Percentiles rank a stretch among this genome's conserved stretches.
These are phyloP conservation scores for Lytechinus variegatus DNA, from an alignment of 35 echinoderm and acorn worm genomes.

Conservation along the genomic window DNA sequence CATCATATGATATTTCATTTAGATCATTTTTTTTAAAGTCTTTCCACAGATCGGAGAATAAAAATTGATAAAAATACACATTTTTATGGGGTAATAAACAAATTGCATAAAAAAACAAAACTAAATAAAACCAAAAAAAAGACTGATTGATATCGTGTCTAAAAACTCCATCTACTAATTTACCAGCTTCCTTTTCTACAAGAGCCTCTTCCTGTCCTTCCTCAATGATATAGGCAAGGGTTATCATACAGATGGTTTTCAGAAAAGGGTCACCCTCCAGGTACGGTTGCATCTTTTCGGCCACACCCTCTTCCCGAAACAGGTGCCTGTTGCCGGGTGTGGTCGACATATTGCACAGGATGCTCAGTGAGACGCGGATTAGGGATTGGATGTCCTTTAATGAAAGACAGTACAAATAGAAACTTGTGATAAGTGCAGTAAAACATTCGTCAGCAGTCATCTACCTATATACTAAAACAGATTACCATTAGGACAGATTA, in stretches of 20 bases:
- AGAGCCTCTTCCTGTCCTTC: slow-evolving; percentile 61
- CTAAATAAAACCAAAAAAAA: too few species aligned
- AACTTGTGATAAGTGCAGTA: background rate
- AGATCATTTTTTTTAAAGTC: too few species aligned
- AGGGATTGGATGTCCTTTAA: slow-evolving; percentile 75
- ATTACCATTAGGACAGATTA: too few species aligned
- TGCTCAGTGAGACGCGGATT: slow-evolving; percentile 83
- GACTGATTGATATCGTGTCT: background rate
- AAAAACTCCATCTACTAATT: background rate
- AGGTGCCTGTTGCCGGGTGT: slow-evolving; percentile 61
- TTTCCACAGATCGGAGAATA: too few species aligned
- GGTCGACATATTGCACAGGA: slow-evolving; percentile 90
- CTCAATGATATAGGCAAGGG: slow-evolving; percentile 89
- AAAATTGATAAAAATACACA: too few species aligned
- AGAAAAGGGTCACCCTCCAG: slow-evolving; percentile 65
- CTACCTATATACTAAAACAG: too few species aligned
- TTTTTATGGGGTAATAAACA: too few species aligned
- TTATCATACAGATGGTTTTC: slow-evolving; percentile 90
- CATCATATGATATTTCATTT: too few species aligned
- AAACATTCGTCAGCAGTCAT: too few species aligned
- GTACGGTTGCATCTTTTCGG: slow-evolving; percentile 73
- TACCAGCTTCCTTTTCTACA: slow-evolving; percentile 54
- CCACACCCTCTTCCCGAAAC: slow-evolving; percentile 70
- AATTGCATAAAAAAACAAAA: too few species aligned
- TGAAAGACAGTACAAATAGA: background rate